Evolutionary conservation across 2,888 invertebrate species (phyloP), one percentile per base, ranked within the genome.

Genomic region (Byasa hedistus): DNA sequence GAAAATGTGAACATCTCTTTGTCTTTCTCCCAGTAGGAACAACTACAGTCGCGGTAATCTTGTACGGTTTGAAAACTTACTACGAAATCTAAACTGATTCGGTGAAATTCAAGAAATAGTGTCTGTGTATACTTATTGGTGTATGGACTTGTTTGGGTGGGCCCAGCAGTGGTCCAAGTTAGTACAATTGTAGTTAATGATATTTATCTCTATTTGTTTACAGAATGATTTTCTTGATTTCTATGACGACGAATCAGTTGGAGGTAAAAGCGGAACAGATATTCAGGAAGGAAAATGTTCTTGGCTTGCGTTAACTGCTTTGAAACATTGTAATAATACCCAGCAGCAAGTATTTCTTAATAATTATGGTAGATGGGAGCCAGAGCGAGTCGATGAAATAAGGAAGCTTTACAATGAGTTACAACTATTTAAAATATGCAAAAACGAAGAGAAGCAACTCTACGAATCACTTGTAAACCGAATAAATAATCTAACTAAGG

Each of bases 251-350:
- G 66, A 66, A 51, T 54, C 57, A 52, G 39, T 62, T 3, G 61
- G 61, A 32, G 81, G 81, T 0, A 83, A 83, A 69, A 73, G 69
- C 1, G 82, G 84, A 1, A 84, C 81, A 3, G 84, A 85, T 68
- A 86, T 87, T 8, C 83, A 84, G 69, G 97, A 98, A 77, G 97
- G 97, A 54, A 98, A 98, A 86, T 98, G 98, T 81, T 94, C 97
- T 0, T 99, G 98, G 99, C 87, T 98, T 56, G 94, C 96, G 0
- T 96, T 97, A 54, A 93, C 95, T 59, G 96, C 97, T 55, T 89
- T 97, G 74, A 94, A 96, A 83, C 91, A 94, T 55, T 94, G 94
- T 17, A 93, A 91, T 59, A 86, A 93, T 0, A 84, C 92, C 8
- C 96, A 97, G 79, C 92, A 92, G 70, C 86, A 93, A 72, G 88